phyloP scores from a whole-genome alignment of 2,797 vertebrate genomes.

The Ficedula albicollis region DNA sequence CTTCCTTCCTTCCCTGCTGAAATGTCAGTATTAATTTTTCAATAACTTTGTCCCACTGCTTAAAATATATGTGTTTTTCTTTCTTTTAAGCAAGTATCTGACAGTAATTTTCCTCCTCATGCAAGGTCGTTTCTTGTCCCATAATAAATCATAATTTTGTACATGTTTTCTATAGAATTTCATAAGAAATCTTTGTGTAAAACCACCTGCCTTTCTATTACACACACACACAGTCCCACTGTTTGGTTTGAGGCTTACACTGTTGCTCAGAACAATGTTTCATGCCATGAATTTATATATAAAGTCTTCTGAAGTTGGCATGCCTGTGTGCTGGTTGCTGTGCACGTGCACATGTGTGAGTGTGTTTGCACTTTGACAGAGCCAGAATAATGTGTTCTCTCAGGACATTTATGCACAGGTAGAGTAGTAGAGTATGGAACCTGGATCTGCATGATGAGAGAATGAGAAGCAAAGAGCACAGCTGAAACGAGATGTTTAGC shows the following conservation, averaged over 20 bases:
- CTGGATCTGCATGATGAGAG: not conserved
- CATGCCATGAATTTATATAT: not conserved
- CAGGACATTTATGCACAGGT: accelerated
- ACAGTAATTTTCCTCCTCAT: not conserved
- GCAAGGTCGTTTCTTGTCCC: not conserved
- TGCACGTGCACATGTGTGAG: accelerated
- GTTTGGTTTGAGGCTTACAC: not conserved
- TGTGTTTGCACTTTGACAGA: not conserved
- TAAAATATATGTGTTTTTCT: not conserved
- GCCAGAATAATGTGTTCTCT: accelerated
- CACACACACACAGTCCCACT: accelerated
- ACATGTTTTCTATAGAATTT: not conserved
- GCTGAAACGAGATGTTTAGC: not conserved
- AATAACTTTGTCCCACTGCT: not conserved
- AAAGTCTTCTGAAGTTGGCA: accelerated
- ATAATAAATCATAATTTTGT: not conserved
- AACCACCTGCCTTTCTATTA: not conserved
- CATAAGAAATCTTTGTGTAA: not conserved
- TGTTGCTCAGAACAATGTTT: not conserved
- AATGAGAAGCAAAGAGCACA: not conserved
- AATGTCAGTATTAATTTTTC: not conserved
- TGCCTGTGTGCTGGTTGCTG: not conserved
- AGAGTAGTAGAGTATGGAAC: not conserved
- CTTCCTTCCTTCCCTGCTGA: not conserved
- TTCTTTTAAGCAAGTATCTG: not conserved